These are phyloP conservation scores for Acomys russatus DNA, from an alignment of 2,797 vertebrate genomes.

Conservation along the genomic window DNA sequence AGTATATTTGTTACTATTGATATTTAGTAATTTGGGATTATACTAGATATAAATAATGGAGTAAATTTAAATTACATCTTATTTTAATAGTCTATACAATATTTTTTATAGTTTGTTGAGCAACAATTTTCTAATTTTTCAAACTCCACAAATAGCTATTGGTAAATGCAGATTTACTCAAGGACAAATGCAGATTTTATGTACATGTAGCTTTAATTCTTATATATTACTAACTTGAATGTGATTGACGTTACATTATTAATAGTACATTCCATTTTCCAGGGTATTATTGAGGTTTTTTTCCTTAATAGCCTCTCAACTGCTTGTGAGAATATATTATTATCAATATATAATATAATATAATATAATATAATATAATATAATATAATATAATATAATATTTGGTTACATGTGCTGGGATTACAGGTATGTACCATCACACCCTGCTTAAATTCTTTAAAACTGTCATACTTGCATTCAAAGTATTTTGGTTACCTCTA, in stretches of 20 bases:
- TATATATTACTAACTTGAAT: background rate
- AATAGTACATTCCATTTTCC: background rate
- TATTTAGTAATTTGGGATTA: background rate
- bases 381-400: too few relatives aligned
- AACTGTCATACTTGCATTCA: background rate
- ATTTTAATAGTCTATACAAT: background rate
- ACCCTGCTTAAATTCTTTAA: background rate
- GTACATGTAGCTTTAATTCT: background rate
- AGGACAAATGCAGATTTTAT: background rate
- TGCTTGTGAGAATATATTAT: background rate
- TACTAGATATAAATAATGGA: background rate
- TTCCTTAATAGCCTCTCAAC: background rate
- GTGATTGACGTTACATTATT: background rate
- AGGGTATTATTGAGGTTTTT: background rate
- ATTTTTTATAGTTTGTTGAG: background rate
- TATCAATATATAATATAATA: too few relatives aligned
- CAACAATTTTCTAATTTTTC: background rate
- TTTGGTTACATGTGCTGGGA: too few relatives aligned
- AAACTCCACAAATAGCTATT: background rate
- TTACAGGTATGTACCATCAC: too few relatives aligned
- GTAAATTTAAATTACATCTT: background rate
- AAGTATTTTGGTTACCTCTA: background rate
- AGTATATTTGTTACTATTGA: background rate
- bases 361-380: too few relatives aligned
- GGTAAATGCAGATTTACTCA: background rate